A percentile compares a stretch with the other conserved stretches of the same genome.
phyloP scores from a whole-genome alignment of 1,140 invertebrate species.

The Lysiphlebus fabarum region DNA sequence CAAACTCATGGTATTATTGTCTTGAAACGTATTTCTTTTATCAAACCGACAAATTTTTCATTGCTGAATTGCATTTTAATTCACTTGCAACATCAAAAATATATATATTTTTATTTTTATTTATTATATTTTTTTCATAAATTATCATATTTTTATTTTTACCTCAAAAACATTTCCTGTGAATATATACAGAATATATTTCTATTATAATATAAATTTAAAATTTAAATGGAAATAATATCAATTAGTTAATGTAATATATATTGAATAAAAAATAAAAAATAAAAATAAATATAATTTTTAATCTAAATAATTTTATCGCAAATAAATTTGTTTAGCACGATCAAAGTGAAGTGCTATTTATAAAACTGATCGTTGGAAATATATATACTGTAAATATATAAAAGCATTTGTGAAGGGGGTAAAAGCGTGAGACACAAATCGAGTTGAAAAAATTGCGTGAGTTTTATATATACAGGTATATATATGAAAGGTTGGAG shows the following conservation, averaged over 20 bases:
- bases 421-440: slow-evolving; percentile 3
- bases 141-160: too few species aligned
- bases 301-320: neutral
- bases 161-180: neutral
- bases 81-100: slow-evolving; percentile 25
- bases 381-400: neutral
- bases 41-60: slow-evolving; percentile 45
- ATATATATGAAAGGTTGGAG: neutral
- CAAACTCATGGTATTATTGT: slow-evolving; percentile 40
- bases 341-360: slow-evolving; percentile 3
- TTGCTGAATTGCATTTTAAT: slow-evolving; percentile 47
- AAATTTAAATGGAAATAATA: too few species aligned
- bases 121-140: slow-evolving; percentile 1
- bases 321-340: neutral
- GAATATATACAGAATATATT: neutral
- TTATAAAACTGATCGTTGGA: neutral
- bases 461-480: neutral
- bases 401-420: neutral
- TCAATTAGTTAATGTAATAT: too few species aligned
- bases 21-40: slow-evolving; percentile 43
- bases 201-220: too few species aligned
- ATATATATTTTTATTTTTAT: slow-evolving; percentile 2
- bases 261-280: too few species aligned
- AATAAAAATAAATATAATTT: neutral
- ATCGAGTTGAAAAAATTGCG: slow-evolving; percentile 3